Base-by-base conservation (phyloP, 2,797 vertebrate species). In the Gobio occitaniae region DNA sequence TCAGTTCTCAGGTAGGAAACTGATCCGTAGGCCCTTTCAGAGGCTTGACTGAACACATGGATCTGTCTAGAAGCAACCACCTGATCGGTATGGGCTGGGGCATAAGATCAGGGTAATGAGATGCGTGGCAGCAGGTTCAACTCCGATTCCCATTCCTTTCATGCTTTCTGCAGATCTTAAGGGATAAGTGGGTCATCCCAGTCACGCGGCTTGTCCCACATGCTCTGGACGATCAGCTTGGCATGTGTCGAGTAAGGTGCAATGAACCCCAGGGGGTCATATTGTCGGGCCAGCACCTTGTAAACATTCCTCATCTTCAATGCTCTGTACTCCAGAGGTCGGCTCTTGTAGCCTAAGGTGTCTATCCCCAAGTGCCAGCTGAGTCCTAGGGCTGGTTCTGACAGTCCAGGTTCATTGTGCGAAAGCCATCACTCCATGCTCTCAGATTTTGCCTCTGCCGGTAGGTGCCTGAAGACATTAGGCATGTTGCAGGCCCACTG, bases 131-230 rank as follows among this genome's bases (percentile, higher is more conserved):
- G 17, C 41, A 32, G 6, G 8, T 76, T 10, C 2, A 83, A 36
- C 10, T 77, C 74, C 1, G 59, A 48, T 29, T 82, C 69, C 69
- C 80, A 82, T 11, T 32, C 29, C 10, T 21, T 25, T 44, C 75
- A 84, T 16, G 21, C 44, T 5, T 78, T 19, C 21, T 56, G 13
- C 6, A 78, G 48, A 3, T 6, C 61, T 11, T 32, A 4, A 11
- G 81, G 81, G 13, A 76, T 16, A 10, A 25, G 50, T 19, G 75
- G 78, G 59, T 80, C 76, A 36, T 61, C 32, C 76, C 76, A 61
- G 6, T 59, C 52, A 3, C 1, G 0, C 3, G n/a, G 21, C 1
- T 56, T 78, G 17, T 78, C 19, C 59, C 78, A 80, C 38, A 52
- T 47, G 7, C 11, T 12, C 21, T 44, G 63, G 12, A 84, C 25